Conservation (phyloP, 2,888 invertebrate species). For the Microctonus aethiopoides region DNA sequence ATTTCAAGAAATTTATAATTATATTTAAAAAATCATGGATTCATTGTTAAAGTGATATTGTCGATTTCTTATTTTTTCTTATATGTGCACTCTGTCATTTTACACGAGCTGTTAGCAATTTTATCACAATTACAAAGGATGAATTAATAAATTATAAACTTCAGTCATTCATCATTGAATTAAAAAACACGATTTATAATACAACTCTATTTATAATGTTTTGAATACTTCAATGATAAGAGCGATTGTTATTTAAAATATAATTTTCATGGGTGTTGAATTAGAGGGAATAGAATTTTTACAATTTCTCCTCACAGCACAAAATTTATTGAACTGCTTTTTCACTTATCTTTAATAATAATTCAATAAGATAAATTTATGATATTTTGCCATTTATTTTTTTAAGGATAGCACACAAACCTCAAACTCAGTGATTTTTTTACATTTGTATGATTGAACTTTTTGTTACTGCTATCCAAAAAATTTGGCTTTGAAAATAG, state of each 20-base stretch:
- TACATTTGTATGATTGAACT: neutral
- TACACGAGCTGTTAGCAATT: neutral
- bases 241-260: neutral
- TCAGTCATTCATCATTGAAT: neutral
- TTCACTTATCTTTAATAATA: neutral
- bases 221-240: neutral
- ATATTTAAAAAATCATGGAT: slow-evolving; percentile 7
- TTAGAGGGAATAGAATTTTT: neutral
- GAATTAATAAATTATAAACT: neutral
- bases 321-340: neutral
- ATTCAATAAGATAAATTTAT: neutral
- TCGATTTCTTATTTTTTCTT: neutral
- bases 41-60: slow-evolving; percentile 7
- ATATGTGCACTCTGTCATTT: neutral
- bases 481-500: neutral
- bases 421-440: neutral
- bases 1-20: slow-evolving; percentile 25
- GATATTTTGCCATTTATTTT: neutral
- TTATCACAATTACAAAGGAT: neutral
- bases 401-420: neutral
- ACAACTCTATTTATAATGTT: neutral
- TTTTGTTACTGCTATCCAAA: neutral
- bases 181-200: neutral
- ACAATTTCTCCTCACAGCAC: neutral
- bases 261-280: neutral